Evolutionary conservation across 2,888 invertebrate species (phyloP), one percentile per base, ranked within the genome.

Genomic region (Sericinus montela): DNA sequence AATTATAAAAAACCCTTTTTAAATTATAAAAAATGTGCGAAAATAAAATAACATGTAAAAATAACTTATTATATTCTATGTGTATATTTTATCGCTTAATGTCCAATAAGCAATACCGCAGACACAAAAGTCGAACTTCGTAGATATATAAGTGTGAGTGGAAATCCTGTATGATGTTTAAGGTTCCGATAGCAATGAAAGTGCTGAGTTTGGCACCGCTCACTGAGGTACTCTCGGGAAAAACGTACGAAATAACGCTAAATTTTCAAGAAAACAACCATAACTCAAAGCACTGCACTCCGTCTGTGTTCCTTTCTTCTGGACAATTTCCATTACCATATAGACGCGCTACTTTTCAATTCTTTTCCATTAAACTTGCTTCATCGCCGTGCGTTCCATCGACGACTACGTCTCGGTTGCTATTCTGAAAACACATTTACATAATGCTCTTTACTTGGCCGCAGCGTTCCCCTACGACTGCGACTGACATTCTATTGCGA

Each of bases 291-390:
- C 79, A 69, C 65, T 81, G 81, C 78, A 81, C 84, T 82, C 75
- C 82, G 80, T 79, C 80, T 82, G 75, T 81, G 78, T 80, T 86
- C 78, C 80, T 84, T 86, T 86, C 87, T 87, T 85, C 85, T 86
- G 77, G 85, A 80, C 86, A 85, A 87, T 87, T 86, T 88, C 82
- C 86, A 88, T 88, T 88, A 87, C 86, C 88, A 88, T 88, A 88
- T 87, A 88, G 88, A 88, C 81, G 78, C 79, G 86, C 84, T 85
- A 85, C 85, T 88, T 87, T 87, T 88, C 87, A 87, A 87, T 87
- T 87, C 88, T 87, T 87, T 87, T 87, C 87, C 86, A 88, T 87
- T 88, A 87, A 87, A 88, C 78, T 88, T 83, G 83, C 81, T 83
- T 81, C 85, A 85, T 82, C 78, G 82, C 65, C 64, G 76, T 83